Conservation (phyloP, 2,888 invertebrate genomes). For the Aleiodes leptofemur region DNA sequence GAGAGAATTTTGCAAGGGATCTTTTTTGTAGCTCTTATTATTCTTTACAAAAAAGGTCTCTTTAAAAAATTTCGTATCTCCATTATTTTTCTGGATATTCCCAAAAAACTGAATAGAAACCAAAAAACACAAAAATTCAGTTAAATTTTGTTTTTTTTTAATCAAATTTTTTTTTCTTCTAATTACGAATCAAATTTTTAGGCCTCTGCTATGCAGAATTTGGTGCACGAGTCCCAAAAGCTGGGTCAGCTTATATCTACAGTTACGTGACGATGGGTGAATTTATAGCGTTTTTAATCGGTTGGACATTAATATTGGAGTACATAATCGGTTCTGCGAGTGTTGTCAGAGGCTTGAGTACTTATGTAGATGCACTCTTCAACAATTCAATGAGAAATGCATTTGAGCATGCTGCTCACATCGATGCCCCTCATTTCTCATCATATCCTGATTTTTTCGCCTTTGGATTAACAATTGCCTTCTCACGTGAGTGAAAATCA, state of each 20-base stretch:
- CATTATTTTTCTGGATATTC: neutral
- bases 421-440: constrained; percentile 81
- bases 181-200: constrained; percentile 64
- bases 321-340: constrained; percentile 91
- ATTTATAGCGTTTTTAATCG: constrained; percentile 92
- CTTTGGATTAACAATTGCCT: constrained; percentile 82
- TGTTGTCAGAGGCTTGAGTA: constrained; percentile 88
- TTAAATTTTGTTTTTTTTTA: neutral
- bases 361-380: constrained; percentile 84
- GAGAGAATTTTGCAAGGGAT: too few species aligned
- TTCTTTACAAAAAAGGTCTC: too few species aligned
- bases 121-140: neutral
- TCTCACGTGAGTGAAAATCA: constrained; percentile 78
- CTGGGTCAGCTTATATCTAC: constrained; percentile 95
- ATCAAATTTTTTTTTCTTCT: too few species aligned
- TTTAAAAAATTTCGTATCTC: too few species aligned
- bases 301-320: constrained; percentile 95
- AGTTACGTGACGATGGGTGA: constrained; percentile 96
- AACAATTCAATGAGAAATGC: constrained; percentile 81
- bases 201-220: constrained; percentile 95
- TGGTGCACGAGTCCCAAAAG: constrained; percentile 91
- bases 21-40: too few species aligned
- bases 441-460: constrained; percentile 87
- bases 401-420: constrained; percentile 81
- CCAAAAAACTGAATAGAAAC: neutral